These are phyloP conservation scores for Drosophila teissieri DNA, from an alignment of 1,140 invertebrate species.

Conservation along the genomic window DNA sequence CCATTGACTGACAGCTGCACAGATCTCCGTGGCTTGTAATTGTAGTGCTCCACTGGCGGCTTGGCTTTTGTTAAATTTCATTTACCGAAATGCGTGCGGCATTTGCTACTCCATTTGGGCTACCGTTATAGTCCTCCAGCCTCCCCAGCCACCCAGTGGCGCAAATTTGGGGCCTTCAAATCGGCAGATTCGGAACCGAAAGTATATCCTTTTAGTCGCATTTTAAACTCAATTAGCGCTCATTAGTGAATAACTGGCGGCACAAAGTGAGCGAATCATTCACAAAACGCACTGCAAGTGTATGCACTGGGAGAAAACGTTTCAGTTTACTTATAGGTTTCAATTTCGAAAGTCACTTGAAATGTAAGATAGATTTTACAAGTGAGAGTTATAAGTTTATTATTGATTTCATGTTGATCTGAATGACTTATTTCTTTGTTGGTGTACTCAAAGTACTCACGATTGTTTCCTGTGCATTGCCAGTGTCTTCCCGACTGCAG, in stretches of 20 bases:
- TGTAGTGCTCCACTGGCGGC: constrained; percentile 38
- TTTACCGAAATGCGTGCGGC: constrained; percentile 66
- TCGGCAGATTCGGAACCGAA: constrained; percentile 13
- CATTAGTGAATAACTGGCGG: constrained; percentile 76
- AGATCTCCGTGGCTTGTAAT: constrained; percentile 35
- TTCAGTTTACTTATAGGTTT: too few relatives aligned
- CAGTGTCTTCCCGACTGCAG: constrained; percentile 3
- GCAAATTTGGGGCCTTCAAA: constrained; percentile 9
- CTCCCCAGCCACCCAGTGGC: constrained; percentile 12
- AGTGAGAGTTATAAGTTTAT: neutral
- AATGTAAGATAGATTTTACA: too few relatives aligned
- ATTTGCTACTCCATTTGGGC: constrained; percentile 23
- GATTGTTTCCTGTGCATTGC: constrained; percentile 2
- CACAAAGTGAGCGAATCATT: constrained; percentile 62
- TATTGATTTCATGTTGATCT: too few relatives aligned
- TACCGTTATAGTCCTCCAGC: constrained; percentile 47
- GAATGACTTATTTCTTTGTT: too few relatives aligned
- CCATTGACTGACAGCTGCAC: constrained; percentile 72
- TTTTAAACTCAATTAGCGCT: constrained; percentile 80
- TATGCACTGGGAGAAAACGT: constrained; percentile 15
- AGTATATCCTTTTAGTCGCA: constrained; percentile 70
- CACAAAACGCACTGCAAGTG: constrained; percentile 46
- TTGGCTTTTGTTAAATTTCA: constrained; percentile 75
- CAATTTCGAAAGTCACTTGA: too few relatives aligned
- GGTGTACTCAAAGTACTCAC: neutral